Percentiles rank a stretch among this genome's conserved stretches.
Evolutionary conservation across 1,140 invertebrate species (phyloP).

Genomic region (Drosophila carrolli): DNA sequence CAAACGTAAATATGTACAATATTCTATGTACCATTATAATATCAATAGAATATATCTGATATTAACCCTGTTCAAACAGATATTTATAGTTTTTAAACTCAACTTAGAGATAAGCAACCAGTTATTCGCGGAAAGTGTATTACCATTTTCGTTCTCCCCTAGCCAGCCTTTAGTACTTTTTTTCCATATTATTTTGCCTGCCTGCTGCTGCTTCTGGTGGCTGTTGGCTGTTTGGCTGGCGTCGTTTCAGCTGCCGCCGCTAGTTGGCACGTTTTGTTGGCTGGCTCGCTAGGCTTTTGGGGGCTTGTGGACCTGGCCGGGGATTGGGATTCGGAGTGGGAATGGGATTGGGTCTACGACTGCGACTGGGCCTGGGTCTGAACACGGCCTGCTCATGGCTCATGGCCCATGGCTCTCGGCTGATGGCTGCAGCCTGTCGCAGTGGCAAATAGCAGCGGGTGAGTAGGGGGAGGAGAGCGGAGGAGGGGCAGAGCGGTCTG

Average conservation of each 20-base stretch:
- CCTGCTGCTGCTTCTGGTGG: slow-evolving; percentile 43
- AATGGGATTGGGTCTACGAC: slow-evolving; percentile 2
- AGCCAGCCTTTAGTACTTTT: slow-evolving; percentile 26
- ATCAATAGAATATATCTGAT: too few relatives aligned
- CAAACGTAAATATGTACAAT: too few relatives aligned
- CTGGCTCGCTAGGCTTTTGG: slow-evolving; percentile 68
- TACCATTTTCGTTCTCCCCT: slow-evolving; percentile 11
- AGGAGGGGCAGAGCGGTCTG: slow-evolving; percentile 18
- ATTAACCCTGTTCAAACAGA: too few relatives aligned
- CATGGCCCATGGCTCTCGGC: slow-evolving; percentile 29
- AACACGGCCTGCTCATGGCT: slow-evolving; percentile 39
- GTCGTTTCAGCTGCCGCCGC: slow-evolving; percentile 57
- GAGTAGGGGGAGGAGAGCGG: neutral
- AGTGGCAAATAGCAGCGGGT: slow-evolving; percentile 29
- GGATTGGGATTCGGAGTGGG: slow-evolving; percentile 1
- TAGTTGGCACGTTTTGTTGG: slow-evolving; percentile 80
- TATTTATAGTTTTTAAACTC: neutral
- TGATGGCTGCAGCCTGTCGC: slow-evolving; percentile 68
- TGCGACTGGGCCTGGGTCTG: slow-evolving; percentile 34
- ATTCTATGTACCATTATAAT: too few relatives aligned
- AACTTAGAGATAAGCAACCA: neutral
- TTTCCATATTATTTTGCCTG: slow-evolving; percentile 72
- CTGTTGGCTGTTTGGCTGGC: slow-evolving; percentile 44
- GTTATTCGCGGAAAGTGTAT: slow-evolving; percentile 8
- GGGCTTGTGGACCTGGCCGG: slow-evolving; percentile 50